Evolutionary conservation across 2,797 vertebrate genomes (phyloP).

Genomic region (Parotocinclus haroldoi): DNA sequence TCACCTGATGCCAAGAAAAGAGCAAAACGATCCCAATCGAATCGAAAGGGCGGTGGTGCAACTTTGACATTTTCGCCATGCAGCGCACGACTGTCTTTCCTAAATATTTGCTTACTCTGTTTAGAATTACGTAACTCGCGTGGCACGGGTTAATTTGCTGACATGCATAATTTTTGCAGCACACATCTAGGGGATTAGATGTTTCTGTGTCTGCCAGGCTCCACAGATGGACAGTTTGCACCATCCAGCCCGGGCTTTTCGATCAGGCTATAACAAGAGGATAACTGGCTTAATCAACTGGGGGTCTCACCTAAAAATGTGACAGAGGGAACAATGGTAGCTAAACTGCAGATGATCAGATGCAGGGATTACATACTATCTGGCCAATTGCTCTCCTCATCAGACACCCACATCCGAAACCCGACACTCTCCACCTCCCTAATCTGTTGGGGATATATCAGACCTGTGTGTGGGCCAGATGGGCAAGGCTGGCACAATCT

Average conservation of each 20-base stretch:
- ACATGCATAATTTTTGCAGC: constrained; percentile 16
- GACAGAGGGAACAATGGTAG: constrained; percentile 62
- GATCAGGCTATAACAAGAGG: constrained; percentile 15
- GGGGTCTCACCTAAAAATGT: constrained; percentile 65
- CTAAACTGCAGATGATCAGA: constrained; percentile 54
- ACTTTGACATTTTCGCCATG: too few relatives aligned
- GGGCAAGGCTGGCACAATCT: constrained; percentile 58
- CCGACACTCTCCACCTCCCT: constrained; percentile 54
- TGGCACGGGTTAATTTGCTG: constrained; percentile 20
- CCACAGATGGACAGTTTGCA: constrained; percentile 36
- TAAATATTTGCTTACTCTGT: not conserved
- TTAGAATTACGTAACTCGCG: not conserved
- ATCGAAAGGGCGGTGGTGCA: too few relatives aligned
- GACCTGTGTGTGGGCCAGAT: constrained; percentile 59
- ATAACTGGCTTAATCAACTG: constrained; percentile 54
- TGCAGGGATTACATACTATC: constrained; percentile 56
- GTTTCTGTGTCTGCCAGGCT: constrained; percentile 22
- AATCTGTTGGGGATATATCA: constrained; percentile 56
- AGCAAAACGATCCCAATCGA: not conserved
- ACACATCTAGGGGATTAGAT: constrained; percentile 18
- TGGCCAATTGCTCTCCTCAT: constrained; percentile 25
- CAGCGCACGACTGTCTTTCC: not conserved
- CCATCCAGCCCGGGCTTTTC: constrained; percentile 10
- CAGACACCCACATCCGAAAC: constrained; percentile 24
- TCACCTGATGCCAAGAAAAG: too few relatives aligned